These are phyloP conservation scores for Nibea coibor DNA, from an alignment of 2,113 vertebrate genomes.

Conservation along the genomic window DNA sequence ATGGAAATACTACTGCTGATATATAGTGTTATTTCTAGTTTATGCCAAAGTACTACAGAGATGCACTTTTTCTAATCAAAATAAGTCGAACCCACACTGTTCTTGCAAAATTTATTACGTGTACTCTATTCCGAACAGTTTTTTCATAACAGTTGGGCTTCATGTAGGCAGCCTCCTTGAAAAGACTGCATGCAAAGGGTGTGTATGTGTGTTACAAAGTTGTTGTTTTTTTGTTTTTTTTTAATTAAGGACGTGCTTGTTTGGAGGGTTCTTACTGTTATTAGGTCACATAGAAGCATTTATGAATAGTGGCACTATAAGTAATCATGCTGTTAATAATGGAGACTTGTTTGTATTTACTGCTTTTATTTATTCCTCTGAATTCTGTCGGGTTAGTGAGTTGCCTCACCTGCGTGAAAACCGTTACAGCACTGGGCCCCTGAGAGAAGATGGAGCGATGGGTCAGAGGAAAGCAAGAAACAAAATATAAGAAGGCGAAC, in stretches of 20 bases:
- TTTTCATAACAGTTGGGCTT: conserved; percentile 22
- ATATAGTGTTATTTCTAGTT: conserved; percentile 60
- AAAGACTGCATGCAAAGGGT: conserved; percentile 58
- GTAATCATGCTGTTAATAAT: conserved; percentile 68
- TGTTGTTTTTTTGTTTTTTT: conserved; percentile 7
- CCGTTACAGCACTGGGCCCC: conserved; percentile 43
- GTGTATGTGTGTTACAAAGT: conserved; percentile 74
- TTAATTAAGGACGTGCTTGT: conserved; percentile 48
- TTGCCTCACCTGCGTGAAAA: conserved; percentile 33
- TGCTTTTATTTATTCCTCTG: conserved; percentile 79
- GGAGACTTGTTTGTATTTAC: conserved; percentile 67
- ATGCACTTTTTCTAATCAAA: conserved; percentile 74
- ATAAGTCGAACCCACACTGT: conserved; percentile 48
- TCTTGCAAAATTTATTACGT: conserved; percentile 38
- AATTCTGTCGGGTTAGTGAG: conserved; percentile 48
- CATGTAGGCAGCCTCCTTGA: conserved; percentile 11
- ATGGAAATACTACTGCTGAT: conserved; percentile 70
- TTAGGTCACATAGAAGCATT: conserved; percentile 59
- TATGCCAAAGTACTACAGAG: conserved; percentile 73
- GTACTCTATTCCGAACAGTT: conserved; percentile 30
- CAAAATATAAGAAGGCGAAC: conserved; percentile 1
- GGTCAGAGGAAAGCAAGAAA: neutral
- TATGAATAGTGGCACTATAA: conserved; percentile 60
- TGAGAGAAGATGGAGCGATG: neutral
- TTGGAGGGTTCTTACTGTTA: conserved; percentile 62